These are phyloP conservation scores for Salvelinus alpinus DNA, from an alignment of 2,113 vertebrate genomes.

Conservation along the genomic window DNA sequence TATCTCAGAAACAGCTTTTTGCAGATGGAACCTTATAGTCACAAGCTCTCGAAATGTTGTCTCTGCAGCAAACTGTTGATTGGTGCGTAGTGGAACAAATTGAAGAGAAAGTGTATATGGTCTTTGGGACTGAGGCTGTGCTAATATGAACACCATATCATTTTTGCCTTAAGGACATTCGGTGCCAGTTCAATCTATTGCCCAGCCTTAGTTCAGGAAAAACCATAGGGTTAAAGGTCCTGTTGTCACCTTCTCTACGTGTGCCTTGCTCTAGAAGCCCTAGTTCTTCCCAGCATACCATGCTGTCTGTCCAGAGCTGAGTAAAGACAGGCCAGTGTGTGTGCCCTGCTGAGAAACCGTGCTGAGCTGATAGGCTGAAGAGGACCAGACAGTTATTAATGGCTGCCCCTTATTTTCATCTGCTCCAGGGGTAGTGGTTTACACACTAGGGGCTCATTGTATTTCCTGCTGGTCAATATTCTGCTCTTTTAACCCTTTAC, in stretches of 20 bases:
- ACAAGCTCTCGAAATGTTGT: conserved; percentile 15
- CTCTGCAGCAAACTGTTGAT: conserved; percentile 20
- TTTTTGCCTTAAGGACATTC: too few relatives aligned
- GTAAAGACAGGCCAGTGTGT: neutral
- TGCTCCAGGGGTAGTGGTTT: neutral
- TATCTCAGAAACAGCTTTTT: too few relatives aligned
- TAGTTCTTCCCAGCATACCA: neutral
- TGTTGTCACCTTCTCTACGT: neutral
- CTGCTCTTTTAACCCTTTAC: neutral
- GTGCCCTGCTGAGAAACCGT: neutral
- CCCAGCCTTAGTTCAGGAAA: too few relatives aligned
- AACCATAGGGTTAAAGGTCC: neutral
- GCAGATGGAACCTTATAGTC: too few relatives aligned
- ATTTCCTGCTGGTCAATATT: conserved; percentile 18
- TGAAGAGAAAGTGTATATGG: neutral
- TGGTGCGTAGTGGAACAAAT: neutral
- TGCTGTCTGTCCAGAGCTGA: neutral
- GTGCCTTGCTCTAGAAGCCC: neutral
- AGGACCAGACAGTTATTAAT: conserved; percentile 12
- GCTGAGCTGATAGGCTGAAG: neutral
- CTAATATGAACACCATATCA: too few relatives aligned
- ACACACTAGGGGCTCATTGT: neutral
- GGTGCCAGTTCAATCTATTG: too few relatives aligned
- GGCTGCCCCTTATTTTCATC: conserved; percentile 3
- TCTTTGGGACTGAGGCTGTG: too few relatives aligned